Conservation (phyloP, 1,140 invertebrate genomes). For the Drusus annulatus region DNA sequence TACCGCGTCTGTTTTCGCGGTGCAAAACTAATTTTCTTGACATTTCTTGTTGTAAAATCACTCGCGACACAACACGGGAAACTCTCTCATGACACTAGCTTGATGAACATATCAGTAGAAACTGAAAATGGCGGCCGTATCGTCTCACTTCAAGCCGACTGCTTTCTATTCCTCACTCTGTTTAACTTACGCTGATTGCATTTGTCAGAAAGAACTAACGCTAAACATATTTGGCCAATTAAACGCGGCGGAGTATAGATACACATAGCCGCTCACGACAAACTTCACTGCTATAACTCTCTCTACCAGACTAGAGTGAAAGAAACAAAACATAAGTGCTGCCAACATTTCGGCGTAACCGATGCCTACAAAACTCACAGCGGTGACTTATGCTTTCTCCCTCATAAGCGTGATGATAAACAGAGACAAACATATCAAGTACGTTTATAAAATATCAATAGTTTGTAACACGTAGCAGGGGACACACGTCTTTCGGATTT, state of each 20-base stretch:
- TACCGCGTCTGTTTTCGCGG: conserved; percentile 1
- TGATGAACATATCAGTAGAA: conserved; percentile 6
- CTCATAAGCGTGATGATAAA: neutral
- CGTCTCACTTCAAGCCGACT: conserved; percentile 38
- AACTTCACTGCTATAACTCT: neutral
- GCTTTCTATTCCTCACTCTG: conserved; percentile 15
- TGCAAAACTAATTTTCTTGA: conserved; percentile 29
- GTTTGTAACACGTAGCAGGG: neutral
- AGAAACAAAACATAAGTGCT: conserved; percentile 21
- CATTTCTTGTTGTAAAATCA: conserved; percentile 29
- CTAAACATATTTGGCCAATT: conserved; percentile 45
- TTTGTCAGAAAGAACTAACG: conserved; percentile 45
- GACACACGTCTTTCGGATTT: neutral
- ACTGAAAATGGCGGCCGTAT: conserved; percentile 43
- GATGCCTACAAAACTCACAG: neutral
- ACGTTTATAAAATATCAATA: neutral
- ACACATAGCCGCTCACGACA: neutral
- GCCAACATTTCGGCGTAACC: conserved; percentile 12
- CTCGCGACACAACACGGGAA: conserved; percentile 30
- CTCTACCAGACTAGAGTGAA: neutral
- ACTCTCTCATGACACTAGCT: conserved; percentile 36
- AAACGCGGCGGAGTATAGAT: conserved; percentile 14
- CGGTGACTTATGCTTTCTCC: neutral
- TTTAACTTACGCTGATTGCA: conserved; percentile 33
- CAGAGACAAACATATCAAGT: neutral